Evolutionary conservation across 2,888 invertebrate genomes (phyloP), one percentile per base, ranked within the genome.

Genomic region (Candidula unifasciata): DNA sequence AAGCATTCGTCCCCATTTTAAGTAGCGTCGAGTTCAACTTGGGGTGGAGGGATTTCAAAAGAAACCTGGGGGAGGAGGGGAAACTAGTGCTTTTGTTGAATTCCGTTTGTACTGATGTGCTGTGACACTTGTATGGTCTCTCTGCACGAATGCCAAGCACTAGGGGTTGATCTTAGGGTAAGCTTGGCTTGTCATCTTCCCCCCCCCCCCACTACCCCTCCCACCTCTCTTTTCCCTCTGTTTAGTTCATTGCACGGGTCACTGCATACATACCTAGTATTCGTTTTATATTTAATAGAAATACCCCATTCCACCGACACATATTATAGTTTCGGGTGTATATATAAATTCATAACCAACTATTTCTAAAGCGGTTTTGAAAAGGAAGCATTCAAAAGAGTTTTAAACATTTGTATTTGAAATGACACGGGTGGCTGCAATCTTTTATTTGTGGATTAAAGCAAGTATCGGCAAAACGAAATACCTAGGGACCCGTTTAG

Each of bases 291-390:
- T 5, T n/a, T 27, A 30, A 27, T 16, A 13, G 16, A 27, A 27
- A n/a, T 16, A 27, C n/a, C 60, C 60, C 60, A 60, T 24, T 21
- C n/a, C n/a, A 54, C 18, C 54, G 13, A 54, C 18, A 37, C 35
- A 1, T 3, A 18, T 73, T 37, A 44, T 73, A n/a, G 44, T 44
- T n/a, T 10, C n/a, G 73, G 73, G 73, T 73, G n/a, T 73, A 73
- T 27, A 73, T 73, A n/a, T 73, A n/a, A 73, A 73, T 73, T 52
- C 13, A 73, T 73, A 73, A 73, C 73, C 44, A 24, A 73, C 24
- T 44, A 73, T 73, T 73, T 73, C 44, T 44, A 73, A 44, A 73
- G 44, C 10, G n/a, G 73, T 44, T 52, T 27, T 73, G 6, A 44
- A 71, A n/a, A 21, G 1, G 10, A 44, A 2, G 68, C 13, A 44